Percentiles rank a stretch among this genome's conserved stretches.
Conservation (phyloP, 1,140 invertebrate genomes). For the Zaprionus inermis region DNA sequence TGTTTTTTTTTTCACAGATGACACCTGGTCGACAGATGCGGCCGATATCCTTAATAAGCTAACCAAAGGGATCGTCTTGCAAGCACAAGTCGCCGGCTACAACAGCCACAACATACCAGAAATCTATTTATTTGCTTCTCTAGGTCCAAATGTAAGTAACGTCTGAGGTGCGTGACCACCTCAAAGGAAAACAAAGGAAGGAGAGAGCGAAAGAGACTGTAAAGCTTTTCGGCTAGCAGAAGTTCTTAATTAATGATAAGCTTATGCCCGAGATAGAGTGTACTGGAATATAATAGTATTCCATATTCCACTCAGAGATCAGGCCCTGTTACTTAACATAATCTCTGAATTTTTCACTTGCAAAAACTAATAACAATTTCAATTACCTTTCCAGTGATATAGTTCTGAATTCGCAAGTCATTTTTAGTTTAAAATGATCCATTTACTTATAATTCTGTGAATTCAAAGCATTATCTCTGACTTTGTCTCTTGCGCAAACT, state of each 20-base stretch:
- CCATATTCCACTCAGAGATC: too few relatives aligned
- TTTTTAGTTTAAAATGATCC: neutral
- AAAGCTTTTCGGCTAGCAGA: too few relatives aligned
- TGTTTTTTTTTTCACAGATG: constrained; percentile 70
- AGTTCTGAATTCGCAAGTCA: neutral
- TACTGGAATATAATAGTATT: too few relatives aligned
- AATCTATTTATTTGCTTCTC: constrained; percentile 90
- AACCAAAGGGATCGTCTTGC: constrained; percentile 91
- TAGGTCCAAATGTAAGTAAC: constrained; percentile 88
- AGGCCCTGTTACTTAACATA: too few relatives aligned
- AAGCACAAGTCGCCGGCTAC: constrained; percentile 94
- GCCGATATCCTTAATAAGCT: constrained; percentile 90
- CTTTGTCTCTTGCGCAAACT: neutral
- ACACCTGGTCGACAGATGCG: constrained; percentile 90
- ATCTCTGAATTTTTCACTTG: too few relatives aligned
- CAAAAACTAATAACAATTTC: too few relatives aligned
- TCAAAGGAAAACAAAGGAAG: too few relatives aligned
- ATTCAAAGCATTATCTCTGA: neutral
- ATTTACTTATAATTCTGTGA: neutral
- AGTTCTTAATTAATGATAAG: too few relatives aligned
- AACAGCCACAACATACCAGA: constrained; percentile 90
- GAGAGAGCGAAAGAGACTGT: too few relatives aligned
- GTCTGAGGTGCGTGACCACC: too few relatives aligned
- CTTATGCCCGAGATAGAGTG: too few relatives aligned
- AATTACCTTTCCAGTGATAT: too few relatives aligned